Evolutionary conservation across 1,140 invertebrate species (phyloP), one percentile per base, ranked within the genome.

Genomic region (Thaumatotibia leucotreta): DNA sequence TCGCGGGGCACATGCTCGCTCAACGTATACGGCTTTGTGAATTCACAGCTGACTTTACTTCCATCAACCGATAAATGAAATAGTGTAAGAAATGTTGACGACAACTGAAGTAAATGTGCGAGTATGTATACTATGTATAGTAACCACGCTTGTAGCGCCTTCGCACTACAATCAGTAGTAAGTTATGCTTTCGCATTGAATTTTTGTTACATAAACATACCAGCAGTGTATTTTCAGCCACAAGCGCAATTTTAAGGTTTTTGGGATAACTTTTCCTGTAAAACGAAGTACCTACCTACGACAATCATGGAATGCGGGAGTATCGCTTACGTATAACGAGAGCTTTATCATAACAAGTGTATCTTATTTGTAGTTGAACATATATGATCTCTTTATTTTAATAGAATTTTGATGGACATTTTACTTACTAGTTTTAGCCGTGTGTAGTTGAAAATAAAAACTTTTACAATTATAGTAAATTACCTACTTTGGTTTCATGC

Each of bases 331-430:
- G 81, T 79, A 79, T 82, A 79, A 82, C 62, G 72, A 83, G 76
- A 87, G 86, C 86, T 89, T 88, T 86, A 88, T 84, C 80, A 75
- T 82, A 83, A 83, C 80, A 79, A 78, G 76, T 84, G 83, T 86
- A 83, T 81, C 79, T 84, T 85, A 81, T 83, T 87, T 81, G 79
- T 88, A 83, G 79, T 85, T 80, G 76, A 80, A 81, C 76, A 83
- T 82, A 75, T 75, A 80, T 89, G 88, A 90, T 90, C 88, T 90
- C 88, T 88, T 89, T 86, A 88, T 88, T 89, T 86, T 86, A 89
- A 88, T 87, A 87, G 73, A 87, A 84, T 88, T 90, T 90, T 87
- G 86, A 89, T 87, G 84, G 86, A 88, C 84, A 84, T 88, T 87
- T 89, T 90, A 90, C 86, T 88, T 90, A 88, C 86, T 88, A 89